Evolutionary conservation across 2,797 vertebrate genomes (phyloP).

Genomic region (Antrozous pallidus): DNA sequence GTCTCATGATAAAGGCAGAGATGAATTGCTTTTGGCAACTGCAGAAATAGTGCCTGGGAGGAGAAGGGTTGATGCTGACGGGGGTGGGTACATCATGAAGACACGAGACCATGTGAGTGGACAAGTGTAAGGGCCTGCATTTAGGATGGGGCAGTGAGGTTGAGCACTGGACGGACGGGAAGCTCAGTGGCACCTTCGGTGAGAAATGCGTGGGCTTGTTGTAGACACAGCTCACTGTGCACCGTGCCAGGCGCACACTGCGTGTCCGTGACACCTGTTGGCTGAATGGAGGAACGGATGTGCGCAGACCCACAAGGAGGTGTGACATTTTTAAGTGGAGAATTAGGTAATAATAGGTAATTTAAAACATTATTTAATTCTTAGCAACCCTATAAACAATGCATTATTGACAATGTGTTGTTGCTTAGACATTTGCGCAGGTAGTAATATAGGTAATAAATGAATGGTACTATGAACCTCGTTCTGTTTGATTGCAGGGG

Average conservation of each 20-base stretch:
- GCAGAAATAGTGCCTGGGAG: neutral
- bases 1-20: neutral
- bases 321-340: neutral
- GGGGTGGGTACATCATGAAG: neutral
- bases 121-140: neutral
- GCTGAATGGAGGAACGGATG: neutral
- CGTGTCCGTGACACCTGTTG: neutral
- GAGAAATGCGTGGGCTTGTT: neutral
- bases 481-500: neutral
- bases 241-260: neutral
- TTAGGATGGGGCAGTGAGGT: neutral
- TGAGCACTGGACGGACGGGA: neutral
- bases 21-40: neutral
- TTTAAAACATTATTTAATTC: conserved; percentile 41
- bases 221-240: neutral
- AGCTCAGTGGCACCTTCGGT: neutral
- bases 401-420: neutral
- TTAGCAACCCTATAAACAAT: conserved; percentile 18
- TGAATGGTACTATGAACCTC: neutral
- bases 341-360: neutral
- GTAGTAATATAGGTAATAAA: conserved; percentile 7
- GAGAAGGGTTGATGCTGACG: neutral
- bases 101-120: neutral
- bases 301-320: neutral
- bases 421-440: conserved; percentile 16